These are phyloP conservation scores for Martes martes DNA, from an alignment of 2,113 vertebrate genomes.

Conservation along the genomic window DNA sequence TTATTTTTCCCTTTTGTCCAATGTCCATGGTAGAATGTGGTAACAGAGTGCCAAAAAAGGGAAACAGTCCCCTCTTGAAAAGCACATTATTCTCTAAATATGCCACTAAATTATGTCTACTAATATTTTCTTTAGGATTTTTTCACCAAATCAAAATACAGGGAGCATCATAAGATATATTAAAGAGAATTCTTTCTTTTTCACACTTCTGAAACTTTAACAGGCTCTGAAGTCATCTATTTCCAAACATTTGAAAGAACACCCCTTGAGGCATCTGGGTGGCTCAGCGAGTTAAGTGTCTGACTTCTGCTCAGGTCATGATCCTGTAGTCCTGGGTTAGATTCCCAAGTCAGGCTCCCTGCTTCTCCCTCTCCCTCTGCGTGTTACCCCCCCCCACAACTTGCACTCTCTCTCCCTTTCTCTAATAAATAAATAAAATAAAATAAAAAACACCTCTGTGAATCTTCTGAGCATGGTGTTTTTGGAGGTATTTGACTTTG, in stretches of 20 bases:
- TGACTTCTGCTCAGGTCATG: background rate
- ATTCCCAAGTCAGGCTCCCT: background rate
- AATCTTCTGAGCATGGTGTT: background rate
- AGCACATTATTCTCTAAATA: background rate
- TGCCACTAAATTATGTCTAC: background rate
- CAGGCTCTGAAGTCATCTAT: background rate
- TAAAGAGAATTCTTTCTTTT: background rate
- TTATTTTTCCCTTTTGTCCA: background rate
- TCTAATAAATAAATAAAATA: background rate
- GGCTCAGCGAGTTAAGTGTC: background rate
- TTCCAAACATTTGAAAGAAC: background rate
- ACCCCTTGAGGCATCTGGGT: background rate
- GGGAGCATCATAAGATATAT: background rate
- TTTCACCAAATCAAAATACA: background rate
- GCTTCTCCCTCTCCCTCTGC: background rate
- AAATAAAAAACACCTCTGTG: background rate
- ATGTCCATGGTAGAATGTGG: background rate
- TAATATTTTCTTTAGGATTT: background rate
- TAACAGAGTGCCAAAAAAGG: background rate
- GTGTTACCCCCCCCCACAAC: rapidly evolving
- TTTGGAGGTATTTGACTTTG: background rate
- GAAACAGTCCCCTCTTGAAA: background rate
- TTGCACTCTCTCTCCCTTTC: background rate
- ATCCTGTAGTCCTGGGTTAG: background rate
- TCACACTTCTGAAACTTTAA: background rate